Base-by-base conservation (phyloP, 2,797 vertebrate genomes). In the Oophaga sylvatica region DNA sequence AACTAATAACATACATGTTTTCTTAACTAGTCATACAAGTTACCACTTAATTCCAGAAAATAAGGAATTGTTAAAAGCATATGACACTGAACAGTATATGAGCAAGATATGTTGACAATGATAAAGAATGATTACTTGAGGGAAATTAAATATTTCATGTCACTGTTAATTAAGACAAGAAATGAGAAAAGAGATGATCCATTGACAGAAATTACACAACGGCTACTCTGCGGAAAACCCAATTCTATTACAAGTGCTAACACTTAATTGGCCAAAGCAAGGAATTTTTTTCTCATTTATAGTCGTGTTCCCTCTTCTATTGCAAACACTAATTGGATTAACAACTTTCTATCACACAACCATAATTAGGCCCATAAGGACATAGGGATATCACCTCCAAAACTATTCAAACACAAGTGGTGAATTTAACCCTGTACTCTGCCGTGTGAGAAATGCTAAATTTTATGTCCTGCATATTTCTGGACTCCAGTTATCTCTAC, bases 121-220 rank as follows among this genome's bases (percentile, higher is more conserved):
- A 89, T 89, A 85, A 89, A 80, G 88, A 89, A 67, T 89, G 78
- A 89, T 89, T 86, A 89, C 88, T 87, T 48, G 56, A 65, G 80
- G 84, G 76, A 89, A 89, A 86, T 89, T 68, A 83, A 89, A 89
- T 81, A 89, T 79, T 83, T 82, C 88, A 86, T 83, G 88, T 89
- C 88, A 89, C 80, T 83, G 62, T 86, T 87, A 45, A 86, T 89
- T 89, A 89, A 65, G 73, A 86, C 20, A 11, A 75, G 80, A 77
- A 83, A 83, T 77, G 60, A 41, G 81, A 67, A 83, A 79, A 80
- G 76, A 89, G 57, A 85, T 19, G 60, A 56, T 53, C 16, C 75
- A 85, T 78, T 76, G 60, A 85, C 71, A 84, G 59, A 8, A 29
- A 77, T 48, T 77, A 77, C 31, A 48, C 71, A 63, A 62, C 57